Evolutionary conservation across 92 coral and sea anemone species (phyloP), one percentile per base, ranked within the genome.

Genomic region (Phenganax stokvisi): DNA sequence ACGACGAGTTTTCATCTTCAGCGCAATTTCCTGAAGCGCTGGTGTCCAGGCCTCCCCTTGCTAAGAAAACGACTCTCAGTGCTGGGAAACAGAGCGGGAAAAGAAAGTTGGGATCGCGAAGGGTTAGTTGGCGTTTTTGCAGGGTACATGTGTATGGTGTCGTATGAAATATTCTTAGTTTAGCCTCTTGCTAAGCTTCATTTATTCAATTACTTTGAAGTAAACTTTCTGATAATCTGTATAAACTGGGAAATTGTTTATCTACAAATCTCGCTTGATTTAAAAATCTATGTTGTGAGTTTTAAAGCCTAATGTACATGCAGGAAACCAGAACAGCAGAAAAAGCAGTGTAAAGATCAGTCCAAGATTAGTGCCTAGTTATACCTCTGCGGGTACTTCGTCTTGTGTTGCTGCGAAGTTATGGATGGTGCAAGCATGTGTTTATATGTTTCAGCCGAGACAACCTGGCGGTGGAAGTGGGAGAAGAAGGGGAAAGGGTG

Each of bases 401-500:
- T 37, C 47, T 37, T 37, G 47, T 37, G 47, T 37, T 37, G 47
- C 47, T 37, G 5, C 47, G 47, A 37, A 37, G 47, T 37, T 37
- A 37, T 2, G 2, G 59, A 56, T 17, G n/a, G 71, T 59, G 27
- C 27, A 13, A 13, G 27, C 25, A 54, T 75, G 61, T 17, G 64
- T 76, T 69, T 57, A 31, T 58, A 20, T 83, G 61, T 75, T 65
- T 6, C 44, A 94, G 97, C 76, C 91, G 15, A 94, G 84, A 80
- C 83, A 87, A 16, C 4, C 47, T 37, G 47, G 72, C 10, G 72
- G 72, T 30, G 91, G 90, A 37, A 89, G 89, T 66, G 92, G 97
- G 8, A 90, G 85, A n/a, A 94, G 89, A 84, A 92, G 92, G 81
- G 90, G 92, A 9, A 88, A 83, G 82, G 90, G 89, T 20, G 97